Evolutionary conservation across 2,888 invertebrate species (phyloP), one percentile per base, ranked within the genome.

Genomic region (Patella ulyssiponensis): DNA sequence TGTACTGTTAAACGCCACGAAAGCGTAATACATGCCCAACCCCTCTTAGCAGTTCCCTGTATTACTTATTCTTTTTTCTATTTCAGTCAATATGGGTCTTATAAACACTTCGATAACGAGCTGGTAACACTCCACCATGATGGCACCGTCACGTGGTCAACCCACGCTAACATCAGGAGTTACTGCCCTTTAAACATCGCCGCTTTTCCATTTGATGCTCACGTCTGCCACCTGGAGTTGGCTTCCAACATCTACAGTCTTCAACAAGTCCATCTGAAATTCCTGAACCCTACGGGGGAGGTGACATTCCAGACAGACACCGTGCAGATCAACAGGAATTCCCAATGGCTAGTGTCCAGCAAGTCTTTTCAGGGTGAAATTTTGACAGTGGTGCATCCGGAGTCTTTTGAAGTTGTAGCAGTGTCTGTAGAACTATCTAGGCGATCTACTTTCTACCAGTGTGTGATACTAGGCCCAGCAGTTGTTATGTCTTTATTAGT

Each of bases 121-220:
- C 54, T 71, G 53, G 80, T 77, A 15, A 74, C 23, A 9, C 33
- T 80, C n/a, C 27, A 51, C 15, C 58, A 70, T 17, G 77, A 76
- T n/a, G 80, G 80, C 2, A 33, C 27, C 44, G 78, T 80, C 33
- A 64, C 75, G 69, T 78, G 77, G 76, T n/a, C 70, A 5, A 77
- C 75, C 53, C 77, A 80, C 73, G 75, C 75, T 54, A 76, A 53
- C 56, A 53, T 78, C 56, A 69, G 74, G 14, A 70, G 74, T 27
- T 72, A n/a, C 20, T 80, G 80, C 20, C 74, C 74, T 2, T 44
- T 80, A 54, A 73, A 80, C 69, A 74, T 80, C 53, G 53, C 77
- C 51, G 58, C 77, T 44, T 80, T 80, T 51, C 80, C 80, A 23
- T 80, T 76, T 69, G 80, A 80, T 52, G 52, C 76, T 12, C 80